Evolutionary conservation across 2,888 invertebrate species (phyloP).

Genomic region (Chrysolina oricalcia): DNA sequence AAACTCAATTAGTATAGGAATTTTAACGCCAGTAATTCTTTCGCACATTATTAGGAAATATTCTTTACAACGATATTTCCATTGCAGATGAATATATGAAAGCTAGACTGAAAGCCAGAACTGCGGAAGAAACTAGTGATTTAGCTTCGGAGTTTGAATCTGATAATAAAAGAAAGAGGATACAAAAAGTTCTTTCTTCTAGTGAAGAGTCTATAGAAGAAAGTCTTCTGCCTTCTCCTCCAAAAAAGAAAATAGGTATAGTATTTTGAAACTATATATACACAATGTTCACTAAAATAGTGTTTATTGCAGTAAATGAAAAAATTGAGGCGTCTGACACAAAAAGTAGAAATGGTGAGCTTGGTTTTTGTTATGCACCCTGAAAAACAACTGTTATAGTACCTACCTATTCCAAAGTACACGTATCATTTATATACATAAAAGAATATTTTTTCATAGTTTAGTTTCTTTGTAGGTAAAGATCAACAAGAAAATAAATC

Average conservation of each 20-base stretch:
- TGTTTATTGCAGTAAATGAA: slow-evolving; percentile 29
- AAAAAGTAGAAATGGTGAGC: slow-evolving; percentile 27
- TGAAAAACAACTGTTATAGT: background rate
- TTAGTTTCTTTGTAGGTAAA: slow-evolving; percentile 16
- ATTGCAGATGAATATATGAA: slow-evolving; percentile 41
- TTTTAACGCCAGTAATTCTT: background rate
- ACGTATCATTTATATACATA: too few relatives aligned
- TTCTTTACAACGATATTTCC: background rate
- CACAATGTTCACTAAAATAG: slow-evolving; percentile 15
- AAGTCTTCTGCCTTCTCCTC: slow-evolving; percentile 22
- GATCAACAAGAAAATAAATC: slow-evolving; percentile 20
- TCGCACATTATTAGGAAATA: slow-evolving; percentile 8
- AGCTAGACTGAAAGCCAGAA: slow-evolving; percentile 35
- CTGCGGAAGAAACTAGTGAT: slow-evolving; percentile 41
- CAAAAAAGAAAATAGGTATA: slow-evolving; percentile 19
- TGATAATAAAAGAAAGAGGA: slow-evolving; percentile 34
- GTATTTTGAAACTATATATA: slow-evolving; percentile 7
- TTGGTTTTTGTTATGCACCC: slow-evolving; percentile 18
- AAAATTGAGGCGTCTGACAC: background rate
- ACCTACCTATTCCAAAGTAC: too few relatives aligned
- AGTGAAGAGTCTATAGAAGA: slow-evolving; percentile 39
- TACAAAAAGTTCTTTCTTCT: slow-evolving; percentile 37
- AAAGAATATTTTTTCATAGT: background rate
- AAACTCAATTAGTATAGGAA: background rate
- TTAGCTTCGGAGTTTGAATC: slow-evolving; percentile 25